Conservation (phyloP, 2,113 vertebrate genomes). For the Lasiurus borealis region DNA sequence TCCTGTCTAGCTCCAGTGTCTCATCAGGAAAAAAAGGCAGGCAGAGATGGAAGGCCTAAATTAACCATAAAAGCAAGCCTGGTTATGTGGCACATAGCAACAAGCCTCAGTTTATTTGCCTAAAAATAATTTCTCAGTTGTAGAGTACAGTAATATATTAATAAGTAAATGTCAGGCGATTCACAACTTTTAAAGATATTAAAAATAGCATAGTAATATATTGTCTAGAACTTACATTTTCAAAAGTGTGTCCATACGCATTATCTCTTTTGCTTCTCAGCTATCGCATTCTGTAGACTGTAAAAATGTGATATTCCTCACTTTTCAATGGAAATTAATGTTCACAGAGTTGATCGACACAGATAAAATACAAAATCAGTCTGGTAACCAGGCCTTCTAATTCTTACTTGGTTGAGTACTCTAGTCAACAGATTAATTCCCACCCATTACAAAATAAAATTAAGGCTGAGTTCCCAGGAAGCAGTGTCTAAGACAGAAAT, state of each 20-base stretch:
- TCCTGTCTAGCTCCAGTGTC: background rate
- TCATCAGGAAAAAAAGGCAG: background rate
- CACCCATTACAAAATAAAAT: background rate
- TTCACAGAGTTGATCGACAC: background rate
- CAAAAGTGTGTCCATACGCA: constrained; percentile 22
- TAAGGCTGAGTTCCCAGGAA: background rate
- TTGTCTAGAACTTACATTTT: background rate
- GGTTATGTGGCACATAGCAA: background rate
- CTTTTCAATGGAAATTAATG: background rate
- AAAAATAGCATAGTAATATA: constrained; percentile 23
- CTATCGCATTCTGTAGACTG: background rate
- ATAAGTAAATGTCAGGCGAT: background rate
- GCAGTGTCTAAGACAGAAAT: background rate
- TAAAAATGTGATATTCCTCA: background rate
- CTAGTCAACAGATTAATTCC: background rate
- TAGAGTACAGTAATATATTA: constrained; percentile 15
- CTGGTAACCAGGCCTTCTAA: background rate
- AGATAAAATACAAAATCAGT: background rate
- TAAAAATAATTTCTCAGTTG: background rate
- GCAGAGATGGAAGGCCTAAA: background rate
- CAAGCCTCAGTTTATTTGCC: background rate
- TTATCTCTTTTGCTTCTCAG: background rate
- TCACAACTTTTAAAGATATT: background rate
- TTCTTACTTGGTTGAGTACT: background rate
- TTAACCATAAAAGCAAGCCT: background rate